Base-by-base conservation (phyloP, 2,888 invertebrate genomes). In the Pherbina coryleti region DNA sequence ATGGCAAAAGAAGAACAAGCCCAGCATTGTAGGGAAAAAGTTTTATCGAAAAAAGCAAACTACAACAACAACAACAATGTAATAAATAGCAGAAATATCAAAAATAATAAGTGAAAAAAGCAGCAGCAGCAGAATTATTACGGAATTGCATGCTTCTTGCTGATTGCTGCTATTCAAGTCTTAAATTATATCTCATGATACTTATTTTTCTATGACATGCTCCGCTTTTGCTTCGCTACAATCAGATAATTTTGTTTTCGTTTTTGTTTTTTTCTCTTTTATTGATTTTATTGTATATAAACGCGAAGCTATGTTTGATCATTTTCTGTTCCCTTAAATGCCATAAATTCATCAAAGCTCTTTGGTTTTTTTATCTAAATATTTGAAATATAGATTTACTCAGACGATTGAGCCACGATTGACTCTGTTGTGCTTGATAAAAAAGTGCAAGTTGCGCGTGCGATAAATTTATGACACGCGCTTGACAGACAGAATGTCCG, bases 401-500 rank as follows among this genome's bases (percentile, higher is more conserved):
- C 19, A 9, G 28, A 22, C 66, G 31, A 57, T 57, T 72, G 72
- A 60, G 44, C 72, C 37, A 34, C 72, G 44, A 72, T 9, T 72
- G 72, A 72, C 57, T n/a, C n/a, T 70, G 69, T 25, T 5, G 5
- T 8, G 34, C 57, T 31, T 11, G 60, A 72, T 34, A 55, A 17
- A 17, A 22, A 17, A 22, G 49, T 8, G 28, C n/a, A 19, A 22
- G 72, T n/a, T 14, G 34, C 31, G 60, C 9, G 14, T 60, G 72
- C 28, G 71, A 70, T 75, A 76, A 44, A 77, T 78, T 77, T 79
- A 66, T 78, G 79, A 75, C 78, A 79, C 72, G 78, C 76, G 60
- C 37, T 78, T 81, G 82, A 82, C 79, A 76, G 80, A 79, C 82
- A 81, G 79, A 77, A 77, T 77, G 71, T 79, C 80, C 77, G 77